Base-by-base conservation (phyloP, 2,888 invertebrate species). In the Teleogryllus oceanicus region DNA sequence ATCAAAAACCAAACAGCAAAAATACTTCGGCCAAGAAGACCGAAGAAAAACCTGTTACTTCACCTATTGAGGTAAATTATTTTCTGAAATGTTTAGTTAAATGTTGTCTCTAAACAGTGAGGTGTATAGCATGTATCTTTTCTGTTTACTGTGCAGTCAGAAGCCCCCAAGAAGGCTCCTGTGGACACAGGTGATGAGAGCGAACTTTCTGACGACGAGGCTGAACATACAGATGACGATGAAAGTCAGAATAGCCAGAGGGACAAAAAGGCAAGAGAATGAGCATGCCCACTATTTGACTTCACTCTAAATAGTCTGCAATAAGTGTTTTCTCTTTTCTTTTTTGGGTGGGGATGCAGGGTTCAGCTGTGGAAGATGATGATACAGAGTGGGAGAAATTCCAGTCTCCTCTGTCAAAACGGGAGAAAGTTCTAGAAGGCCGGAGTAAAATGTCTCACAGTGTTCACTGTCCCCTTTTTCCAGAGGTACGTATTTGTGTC, bases 401-500 rank as follows among this genome's bases (percentile, higher is more conserved):
- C 88, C 97, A 97, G 88, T 93, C 94, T 84, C 94, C 95, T 85
- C 88, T 97, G 80, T 93, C 94, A 84, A 96, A 95, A 85, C 90
- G 95, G 24, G 97, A 98, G 85, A 93, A 96, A 83, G 90, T 91
- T 20, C 89, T 98, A 75, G 98, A 98, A 87, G 96, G 97, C 11
- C 94, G 96, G 85, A 96, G 96, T 77, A 96, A 97, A 88, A 91
- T 94, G 84, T 98, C 98, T 18, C 98, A 98, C 87, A 90, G 94
- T n/a, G 99, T 99, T 49, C 99, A 99, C 87, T 96, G 97, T 88
- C 99, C 99, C 0, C 93, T 93, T 87, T 99, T 94, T 88, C 97
- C 99, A 8, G 94, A 94, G 87, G 93, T 94, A 85, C 86, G 88
- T 85, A 49, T 37, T 37, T 37, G 24, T 4, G 24, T 37, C 2